Evolutionary conservation across 2,888 invertebrate genomes (phyloP).

Genomic region (Tanytarsus gracilentus): DNA sequence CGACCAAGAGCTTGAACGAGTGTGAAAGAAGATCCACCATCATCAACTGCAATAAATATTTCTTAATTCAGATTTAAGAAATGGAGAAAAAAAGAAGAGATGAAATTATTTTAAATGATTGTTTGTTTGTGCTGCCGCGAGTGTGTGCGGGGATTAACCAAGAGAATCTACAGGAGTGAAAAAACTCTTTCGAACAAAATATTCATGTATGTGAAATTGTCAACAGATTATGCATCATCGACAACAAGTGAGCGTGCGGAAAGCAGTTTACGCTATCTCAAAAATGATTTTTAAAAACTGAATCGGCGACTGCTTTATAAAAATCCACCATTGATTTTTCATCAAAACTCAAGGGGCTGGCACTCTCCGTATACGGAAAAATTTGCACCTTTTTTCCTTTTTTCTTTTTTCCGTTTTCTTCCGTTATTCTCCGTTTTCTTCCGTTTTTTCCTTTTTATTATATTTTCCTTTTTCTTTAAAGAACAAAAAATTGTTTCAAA

Average conservation of each 20-base stretch:
- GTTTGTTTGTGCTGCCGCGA: conserved; percentile 10
- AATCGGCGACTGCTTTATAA: background rate
- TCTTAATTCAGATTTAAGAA: background rate
- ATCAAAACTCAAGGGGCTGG: conserved; percentile 5
- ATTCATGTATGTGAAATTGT: background rate
- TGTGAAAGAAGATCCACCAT: conserved; percentile 18
- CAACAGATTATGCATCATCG: background rate
- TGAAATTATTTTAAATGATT: too few species aligned
- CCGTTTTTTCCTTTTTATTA: too few species aligned
- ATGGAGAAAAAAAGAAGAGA: background rate
- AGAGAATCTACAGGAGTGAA: background rate
- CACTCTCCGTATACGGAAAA: background rate
- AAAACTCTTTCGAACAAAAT: background rate
- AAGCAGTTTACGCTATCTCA: background rate
- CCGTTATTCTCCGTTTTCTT: too few species aligned
- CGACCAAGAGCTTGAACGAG: too few species aligned
- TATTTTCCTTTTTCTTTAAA: too few species aligned
- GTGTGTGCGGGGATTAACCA: conserved; percentile 5
- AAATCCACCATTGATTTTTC: conserved; percentile 14
- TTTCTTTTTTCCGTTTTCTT: conserved; percentile 1
- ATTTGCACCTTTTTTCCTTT: background rate
- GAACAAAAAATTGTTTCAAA: too few species aligned
- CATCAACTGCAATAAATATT: conserved; percentile 8
- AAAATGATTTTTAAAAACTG: background rate
- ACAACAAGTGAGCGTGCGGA: background rate